Conservation (phyloP, 2,888 invertebrate genomes). For the Thysanoteuthis rhombus region DNA sequence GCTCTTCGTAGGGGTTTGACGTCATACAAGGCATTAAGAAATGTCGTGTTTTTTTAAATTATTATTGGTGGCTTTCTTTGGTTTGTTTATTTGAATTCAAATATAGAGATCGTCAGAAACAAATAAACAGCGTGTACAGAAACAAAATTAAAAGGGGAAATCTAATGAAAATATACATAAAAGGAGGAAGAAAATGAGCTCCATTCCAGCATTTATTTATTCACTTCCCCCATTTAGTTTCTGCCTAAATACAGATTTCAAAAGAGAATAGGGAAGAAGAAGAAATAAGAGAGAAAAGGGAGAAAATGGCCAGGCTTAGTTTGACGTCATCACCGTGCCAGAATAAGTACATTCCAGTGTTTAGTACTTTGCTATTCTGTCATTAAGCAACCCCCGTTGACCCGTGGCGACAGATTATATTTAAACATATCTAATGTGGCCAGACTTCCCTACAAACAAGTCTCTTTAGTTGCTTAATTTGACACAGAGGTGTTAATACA, state of each 20-base stretch:
- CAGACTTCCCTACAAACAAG: neutral
- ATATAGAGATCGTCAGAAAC: neutral
- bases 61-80: neutral
- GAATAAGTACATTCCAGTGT: neutral
- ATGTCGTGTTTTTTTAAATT: neutral
- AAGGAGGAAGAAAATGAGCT: neutral
- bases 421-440: neutral
- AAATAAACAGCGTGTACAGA: neutral
- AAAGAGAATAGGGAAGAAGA: neutral
- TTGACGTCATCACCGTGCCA: neutral
- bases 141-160: neutral
- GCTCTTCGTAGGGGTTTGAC: neutral
- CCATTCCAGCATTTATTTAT: too few species aligned
- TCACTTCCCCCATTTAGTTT: neutral
- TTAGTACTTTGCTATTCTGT: neutral
- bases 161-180: neutral
- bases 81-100: neutral
- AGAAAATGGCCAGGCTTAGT: neutral
- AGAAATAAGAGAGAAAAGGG: neutral
- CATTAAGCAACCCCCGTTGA: neutral
- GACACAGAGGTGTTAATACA: neutral
- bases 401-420: neutral
- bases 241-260: neutral
- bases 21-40: neutral
- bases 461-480: neutral